Percentiles rank a stretch among this genome's conserved stretches.
These are phyloP conservation scores for Parazoanthus darwini DNA, from an alignment of 92 coral and sea anemone genomes.

Conservation along the genomic window DNA sequence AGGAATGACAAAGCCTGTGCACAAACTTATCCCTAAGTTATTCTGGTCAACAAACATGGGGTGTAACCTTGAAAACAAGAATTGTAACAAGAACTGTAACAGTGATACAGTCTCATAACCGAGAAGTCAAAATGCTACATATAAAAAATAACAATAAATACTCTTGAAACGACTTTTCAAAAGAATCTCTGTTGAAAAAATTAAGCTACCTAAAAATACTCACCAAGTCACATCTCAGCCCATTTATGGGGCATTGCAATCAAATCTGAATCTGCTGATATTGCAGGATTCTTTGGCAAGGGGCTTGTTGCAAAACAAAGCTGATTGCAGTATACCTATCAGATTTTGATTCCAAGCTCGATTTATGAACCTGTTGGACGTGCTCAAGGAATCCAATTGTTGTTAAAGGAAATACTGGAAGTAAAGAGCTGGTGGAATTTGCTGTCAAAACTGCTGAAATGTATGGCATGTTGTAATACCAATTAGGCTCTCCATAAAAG, in stretches of 20 bases:
- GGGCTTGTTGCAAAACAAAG: constrained; percentile 9
- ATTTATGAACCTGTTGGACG: constrained; percentile 13
- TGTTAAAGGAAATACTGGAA: not conserved
- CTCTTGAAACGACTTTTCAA: not conserved
- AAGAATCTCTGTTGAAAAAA: constrained; percentile 2
- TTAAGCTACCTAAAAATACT: constrained; percentile 17
- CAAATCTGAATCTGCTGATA: not conserved
- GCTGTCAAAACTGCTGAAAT: constrained; percentile 20
- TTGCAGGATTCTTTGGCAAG: constrained; percentile 7
- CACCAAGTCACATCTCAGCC: constrained; percentile 8
- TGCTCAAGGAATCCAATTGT: constrained; percentile 14
- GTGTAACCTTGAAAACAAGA: constrained; percentile 2
- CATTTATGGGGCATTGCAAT: not conserved
- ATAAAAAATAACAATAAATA: not conserved
- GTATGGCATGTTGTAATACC: not conserved
- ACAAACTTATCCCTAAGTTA: not conserved
- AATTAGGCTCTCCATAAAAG: constrained; percentile 16
- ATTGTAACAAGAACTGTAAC: not conserved
- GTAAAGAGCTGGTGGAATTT: not conserved
- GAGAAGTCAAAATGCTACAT: not conserved
- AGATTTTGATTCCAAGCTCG: constrained; percentile 31
- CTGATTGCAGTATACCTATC: constrained; percentile 3
- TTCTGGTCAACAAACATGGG: not conserved
- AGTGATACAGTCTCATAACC: not conserved
- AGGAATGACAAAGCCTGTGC: not conserved